phyloP scores from a whole-genome alignment of 2,797 vertebrate species.

The Hipposideros larvatus region DNA sequence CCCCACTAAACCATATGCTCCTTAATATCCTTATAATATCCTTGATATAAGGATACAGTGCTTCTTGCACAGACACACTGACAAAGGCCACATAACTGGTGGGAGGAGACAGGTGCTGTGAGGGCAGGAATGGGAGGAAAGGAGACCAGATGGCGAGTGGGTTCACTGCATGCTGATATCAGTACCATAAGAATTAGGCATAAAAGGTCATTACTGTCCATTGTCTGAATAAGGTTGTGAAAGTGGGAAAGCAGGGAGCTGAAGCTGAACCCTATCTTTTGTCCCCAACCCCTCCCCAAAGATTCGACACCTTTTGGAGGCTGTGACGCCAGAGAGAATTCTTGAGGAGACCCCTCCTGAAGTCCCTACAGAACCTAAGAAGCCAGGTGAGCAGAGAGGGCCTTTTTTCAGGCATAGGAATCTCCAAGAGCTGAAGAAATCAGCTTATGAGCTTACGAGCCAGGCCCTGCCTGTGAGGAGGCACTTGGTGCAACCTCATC shows the following conservation, averaged over 20 bases:
- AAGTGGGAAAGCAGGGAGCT: background rate
- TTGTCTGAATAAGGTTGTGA: background rate
- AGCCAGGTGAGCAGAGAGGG: constrained; percentile 72
- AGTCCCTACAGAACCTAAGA: background rate
- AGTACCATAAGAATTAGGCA: background rate
- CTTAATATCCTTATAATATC: background rate
- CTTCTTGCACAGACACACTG: background rate
- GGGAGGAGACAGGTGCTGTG: background rate
- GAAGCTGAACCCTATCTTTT: constrained; percentile 31
- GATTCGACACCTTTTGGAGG: constrained; percentile 82
- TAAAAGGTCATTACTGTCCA: background rate
- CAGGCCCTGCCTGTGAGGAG: background rate
- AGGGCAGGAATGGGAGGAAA: background rate
- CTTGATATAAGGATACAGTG: background rate
- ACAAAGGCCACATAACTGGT: background rate
- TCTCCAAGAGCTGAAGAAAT: background rate
- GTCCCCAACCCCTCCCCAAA: constrained; percentile 68
- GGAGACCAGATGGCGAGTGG: background rate
- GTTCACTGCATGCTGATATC: background rate
- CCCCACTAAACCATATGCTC: background rate
- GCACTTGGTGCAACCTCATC: background rate
- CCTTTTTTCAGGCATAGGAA: background rate
- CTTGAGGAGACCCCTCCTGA: constrained; percentile 56
- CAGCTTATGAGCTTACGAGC: background rate
- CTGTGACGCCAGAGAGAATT: constrained; percentile 81